phyloP scores from a whole-genome alignment of 37 sponge, comb jelly and placozoan species.

The Corticium candelabrum region DNA sequence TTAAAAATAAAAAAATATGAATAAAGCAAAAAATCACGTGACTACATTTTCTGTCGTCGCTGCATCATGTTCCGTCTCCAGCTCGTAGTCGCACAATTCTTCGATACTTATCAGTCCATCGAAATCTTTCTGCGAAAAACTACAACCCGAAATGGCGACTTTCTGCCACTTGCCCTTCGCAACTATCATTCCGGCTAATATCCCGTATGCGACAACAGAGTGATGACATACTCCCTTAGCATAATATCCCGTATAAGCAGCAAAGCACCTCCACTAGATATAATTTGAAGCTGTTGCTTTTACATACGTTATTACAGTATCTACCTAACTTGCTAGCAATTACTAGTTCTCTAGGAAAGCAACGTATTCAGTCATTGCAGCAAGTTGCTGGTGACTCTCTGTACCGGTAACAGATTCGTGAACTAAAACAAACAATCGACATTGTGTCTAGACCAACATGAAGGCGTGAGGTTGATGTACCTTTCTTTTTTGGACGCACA shows the following conservation, averaged over 20 bases:
- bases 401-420: background rate
- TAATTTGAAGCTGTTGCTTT: too few relatives aligned
- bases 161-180: background rate
- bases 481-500: too few relatives aligned
- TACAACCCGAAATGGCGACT: background rate
- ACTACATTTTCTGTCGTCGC: too few relatives aligned
- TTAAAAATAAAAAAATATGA: too few relatives aligned
- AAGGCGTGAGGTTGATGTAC: too few relatives aligned
- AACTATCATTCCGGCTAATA: background rate
- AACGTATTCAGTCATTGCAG: background rate
- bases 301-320: too few relatives aligned
- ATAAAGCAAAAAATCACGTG: too few relatives aligned
- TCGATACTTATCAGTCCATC: background rate
- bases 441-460: background rate
- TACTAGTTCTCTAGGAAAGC: background rate
- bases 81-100: background rate
- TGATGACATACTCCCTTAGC: too few relatives aligned
- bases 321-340: background rate
- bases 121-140: background rate
- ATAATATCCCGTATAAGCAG: too few relatives aligned
- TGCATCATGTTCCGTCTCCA: too few relatives aligned
- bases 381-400: background rate
- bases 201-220: too few relatives aligned
- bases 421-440: background rate
- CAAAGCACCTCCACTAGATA: too few relatives aligned